These are phyloP conservation scores for Heteronetta atricapilla DNA, from an alignment of 2,113 vertebrate species.

Conservation along the genomic window DNA sequence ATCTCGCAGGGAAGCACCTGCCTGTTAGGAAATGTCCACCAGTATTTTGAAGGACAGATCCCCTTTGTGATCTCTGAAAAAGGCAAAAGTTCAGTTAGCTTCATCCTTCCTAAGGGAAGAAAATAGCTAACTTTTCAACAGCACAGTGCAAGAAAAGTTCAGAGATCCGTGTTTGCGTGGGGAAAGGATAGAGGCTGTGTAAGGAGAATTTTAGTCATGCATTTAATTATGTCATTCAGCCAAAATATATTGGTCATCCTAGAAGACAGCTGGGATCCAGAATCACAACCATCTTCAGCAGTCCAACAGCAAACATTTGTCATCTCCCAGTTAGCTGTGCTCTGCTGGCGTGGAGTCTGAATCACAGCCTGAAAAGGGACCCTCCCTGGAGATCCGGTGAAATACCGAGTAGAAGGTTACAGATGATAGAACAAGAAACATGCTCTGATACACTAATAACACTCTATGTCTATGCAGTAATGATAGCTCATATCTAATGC, in stretches of 20 bases:
- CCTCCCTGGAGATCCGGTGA: background rate
- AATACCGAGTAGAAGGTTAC: background rate
- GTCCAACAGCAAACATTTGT: background rate
- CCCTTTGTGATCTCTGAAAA: background rate
- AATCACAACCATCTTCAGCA: background rate
- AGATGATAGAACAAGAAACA: background rate
- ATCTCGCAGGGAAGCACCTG: background rate
- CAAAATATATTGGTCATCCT: constrained; percentile 10
- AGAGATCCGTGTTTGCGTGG: background rate
- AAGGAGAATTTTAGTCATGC: background rate
- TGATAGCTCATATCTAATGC: background rate
- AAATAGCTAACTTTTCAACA: background rate
- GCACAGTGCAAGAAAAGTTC: background rate
- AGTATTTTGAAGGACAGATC: background rate
- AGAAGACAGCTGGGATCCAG: background rate
- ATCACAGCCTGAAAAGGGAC: background rate
- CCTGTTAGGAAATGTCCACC: background rate
- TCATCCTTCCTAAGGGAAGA: background rate
- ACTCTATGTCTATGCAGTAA: background rate
- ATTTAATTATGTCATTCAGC: constrained; percentile 33
- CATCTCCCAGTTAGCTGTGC: background rate
- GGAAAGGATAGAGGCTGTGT: background rate
- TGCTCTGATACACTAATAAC: background rate
- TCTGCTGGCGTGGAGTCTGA: background rate
- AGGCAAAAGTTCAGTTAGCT: background rate